Conservation (phyloP, 2,888 invertebrate species). For the Pogonocherus hispidulus region DNA sequence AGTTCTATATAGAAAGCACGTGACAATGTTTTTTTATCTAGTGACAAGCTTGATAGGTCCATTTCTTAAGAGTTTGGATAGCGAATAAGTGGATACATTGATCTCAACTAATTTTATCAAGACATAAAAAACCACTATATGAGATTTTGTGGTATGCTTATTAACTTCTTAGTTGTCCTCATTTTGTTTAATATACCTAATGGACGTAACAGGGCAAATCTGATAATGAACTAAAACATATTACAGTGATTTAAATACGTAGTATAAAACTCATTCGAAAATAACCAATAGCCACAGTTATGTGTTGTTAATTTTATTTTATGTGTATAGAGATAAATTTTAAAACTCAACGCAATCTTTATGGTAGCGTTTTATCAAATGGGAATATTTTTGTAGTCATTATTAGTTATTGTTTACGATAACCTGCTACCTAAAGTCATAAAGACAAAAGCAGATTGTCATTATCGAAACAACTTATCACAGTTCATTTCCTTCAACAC, state of each 20-base stretch:
- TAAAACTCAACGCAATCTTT: slow-evolving; percentile 31
- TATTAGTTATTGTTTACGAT: neutral
- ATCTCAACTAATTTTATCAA: slow-evolving; percentile 41
- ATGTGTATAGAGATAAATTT: slow-evolving; percentile 26
- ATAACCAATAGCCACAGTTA: neutral
- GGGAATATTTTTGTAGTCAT: slow-evolving; percentile 7
- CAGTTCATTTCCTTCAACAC: neutral
- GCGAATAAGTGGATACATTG: slow-evolving; percentile 31
- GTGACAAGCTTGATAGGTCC: slow-evolving; percentile 31
- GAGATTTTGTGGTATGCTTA: slow-evolving; percentile 13
- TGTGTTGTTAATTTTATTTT: slow-evolving; percentile 22
- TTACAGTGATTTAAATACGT: neutral
- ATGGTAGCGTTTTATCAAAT: slow-evolving; percentile 26
- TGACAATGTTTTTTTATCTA: slow-evolving; percentile 34
- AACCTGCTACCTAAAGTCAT: neutral
- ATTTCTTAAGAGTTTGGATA: slow-evolving; percentile 36
- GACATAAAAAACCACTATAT: slow-evolving; percentile 46
- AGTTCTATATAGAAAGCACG: slow-evolving; percentile 35
- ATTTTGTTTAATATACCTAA: slow-evolving; percentile 10
- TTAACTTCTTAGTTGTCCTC: neutral
- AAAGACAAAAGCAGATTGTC: neutral
- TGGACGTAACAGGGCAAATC: slow-evolving; percentile 11
- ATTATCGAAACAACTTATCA: neutral
- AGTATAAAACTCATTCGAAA: neutral
- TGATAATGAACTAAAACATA: neutral